Percentiles rank a stretch among this genome's conserved stretches.
Evolutionary conservation across 2,113 vertebrate genomes (phyloP).

Genomic region (Indri indri): DNA sequence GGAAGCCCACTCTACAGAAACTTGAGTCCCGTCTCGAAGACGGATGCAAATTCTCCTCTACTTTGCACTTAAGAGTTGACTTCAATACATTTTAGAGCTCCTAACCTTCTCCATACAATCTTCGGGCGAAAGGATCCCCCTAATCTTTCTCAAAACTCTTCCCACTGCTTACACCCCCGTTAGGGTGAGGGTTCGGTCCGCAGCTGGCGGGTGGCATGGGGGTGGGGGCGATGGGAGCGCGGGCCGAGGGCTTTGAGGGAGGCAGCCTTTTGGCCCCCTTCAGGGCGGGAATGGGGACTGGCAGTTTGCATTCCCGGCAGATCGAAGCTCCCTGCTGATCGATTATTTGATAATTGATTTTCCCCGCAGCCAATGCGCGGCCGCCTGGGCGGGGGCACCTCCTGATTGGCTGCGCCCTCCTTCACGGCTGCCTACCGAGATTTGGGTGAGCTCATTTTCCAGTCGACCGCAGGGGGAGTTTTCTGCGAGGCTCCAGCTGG

Average conservation of each 20-base stretch:
- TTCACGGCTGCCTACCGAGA: constrained; percentile 86
- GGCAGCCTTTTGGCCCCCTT: constrained; percentile 70
- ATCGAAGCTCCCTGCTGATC: constrained; percentile 89
- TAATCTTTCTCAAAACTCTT: constrained; percentile 36
- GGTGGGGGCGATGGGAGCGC: neutral
- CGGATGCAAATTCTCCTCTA: neutral
- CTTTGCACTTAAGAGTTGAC: constrained; percentile 1
- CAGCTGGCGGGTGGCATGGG: neutral
- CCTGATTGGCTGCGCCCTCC: constrained; percentile 88
- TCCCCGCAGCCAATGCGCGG: constrained; percentile 88
- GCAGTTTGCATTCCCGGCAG: constrained; percentile 77
- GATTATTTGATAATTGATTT: constrained; percentile 92
- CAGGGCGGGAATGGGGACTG: constrained; percentile 65
- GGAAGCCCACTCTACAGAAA: constrained; percentile 40
- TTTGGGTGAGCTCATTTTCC: constrained; percentile 93
- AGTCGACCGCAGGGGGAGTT: constrained; percentile 84
- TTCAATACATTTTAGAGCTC: neutral
- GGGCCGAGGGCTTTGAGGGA: neutral
- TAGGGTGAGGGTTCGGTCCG: neutral
- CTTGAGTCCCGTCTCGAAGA: neutral
- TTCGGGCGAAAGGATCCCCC: neutral
- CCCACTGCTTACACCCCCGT: neutral
- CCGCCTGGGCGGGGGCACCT: constrained; percentile 77
- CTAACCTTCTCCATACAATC: constrained; percentile 14
- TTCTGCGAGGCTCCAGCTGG: constrained; percentile 62